Base-by-base conservation (phyloP, 2,888 invertebrate species). In the Tiliacea citrago region DNA sequence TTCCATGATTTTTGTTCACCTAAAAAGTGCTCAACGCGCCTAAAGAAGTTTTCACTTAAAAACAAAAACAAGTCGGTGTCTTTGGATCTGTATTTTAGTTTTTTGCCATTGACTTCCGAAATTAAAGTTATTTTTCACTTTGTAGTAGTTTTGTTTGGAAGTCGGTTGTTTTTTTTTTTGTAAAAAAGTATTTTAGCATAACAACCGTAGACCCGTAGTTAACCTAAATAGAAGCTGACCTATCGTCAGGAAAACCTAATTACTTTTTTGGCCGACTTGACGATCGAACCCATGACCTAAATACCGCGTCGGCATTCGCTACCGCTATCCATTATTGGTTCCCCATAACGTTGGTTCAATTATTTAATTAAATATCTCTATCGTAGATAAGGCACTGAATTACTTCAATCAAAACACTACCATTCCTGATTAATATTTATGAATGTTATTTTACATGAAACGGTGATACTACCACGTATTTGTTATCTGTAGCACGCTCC, bases 401-500 rank as follows among this genome's bases (percentile, higher is more conserved):
- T 49, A 66, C 49, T 45, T 51, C 66, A 77, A 74, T 72, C 69
- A 82, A 69, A 70, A 67, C 47, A 77, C 45, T 57, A 35, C 51
- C 55, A 73, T 66, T 72, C 29, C 45, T 68, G 13, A 68, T 75
- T 71, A 55, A 82, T 66, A 82, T 74, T 67, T 63, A 63, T 82
- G n/a, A 67, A 47, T 21, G 63, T 63, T 73, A 29, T 62, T 21
- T 60, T 47, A 73, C 39, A 73, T 75, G 51, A 71, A 73, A 70
- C 51, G 29, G 39, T 62, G 76, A 73, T 82, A 82, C n/a, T 57
- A 68, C 69, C 61, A 70, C 69, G 75, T 68, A 77, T 71, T 68
- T 67, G 63, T 81, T 86, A 85, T 84, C 84, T 85, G 60, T 69
- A 69, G 67, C 81, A 73, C 75, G 77, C 77, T 83, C 73, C 86